A percentile compares a stretch with the other conserved stretches of the same genome.
Conservation (phyloP, 2,113 vertebrate species). For the Diglossa brunneiventris region DNA sequence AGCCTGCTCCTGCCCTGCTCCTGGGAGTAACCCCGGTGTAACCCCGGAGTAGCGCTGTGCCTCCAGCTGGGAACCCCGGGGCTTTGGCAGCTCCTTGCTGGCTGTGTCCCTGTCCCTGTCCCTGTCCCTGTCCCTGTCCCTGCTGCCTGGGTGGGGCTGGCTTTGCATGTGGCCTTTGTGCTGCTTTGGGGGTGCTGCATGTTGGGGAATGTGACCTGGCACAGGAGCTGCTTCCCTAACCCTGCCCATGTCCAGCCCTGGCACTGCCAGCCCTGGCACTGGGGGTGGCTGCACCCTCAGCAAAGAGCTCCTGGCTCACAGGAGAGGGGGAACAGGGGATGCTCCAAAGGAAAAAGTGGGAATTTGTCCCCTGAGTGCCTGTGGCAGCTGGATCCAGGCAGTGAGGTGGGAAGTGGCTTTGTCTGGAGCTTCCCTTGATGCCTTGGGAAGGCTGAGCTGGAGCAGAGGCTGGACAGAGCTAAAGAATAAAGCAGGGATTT, state of each 20-base stretch:
- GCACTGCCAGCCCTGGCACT: neutral
- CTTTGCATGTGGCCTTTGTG: neutral
- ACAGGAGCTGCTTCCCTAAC: neutral
- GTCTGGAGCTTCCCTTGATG: neutral
- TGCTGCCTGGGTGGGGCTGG: neutral
- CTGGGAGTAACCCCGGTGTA: neutral
- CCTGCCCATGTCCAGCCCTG: neutral
- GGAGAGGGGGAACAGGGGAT: neutral
- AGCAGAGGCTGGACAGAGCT: neutral
- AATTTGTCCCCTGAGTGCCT: neutral
- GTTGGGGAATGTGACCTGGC: fast-evolving
- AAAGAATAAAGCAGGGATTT: neutral
- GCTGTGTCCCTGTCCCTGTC: neutral
- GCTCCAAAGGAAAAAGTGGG: neutral
- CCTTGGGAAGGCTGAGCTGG: neutral
- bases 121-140: neutral
- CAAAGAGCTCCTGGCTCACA: neutral
- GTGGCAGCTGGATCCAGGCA: neutral
- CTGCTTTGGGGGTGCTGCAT: neutral
- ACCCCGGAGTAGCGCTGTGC: neutral
- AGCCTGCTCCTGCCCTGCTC: neutral
- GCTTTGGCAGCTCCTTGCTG: neutral
- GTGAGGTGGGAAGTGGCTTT: neutral
- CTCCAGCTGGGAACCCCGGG: neutral
- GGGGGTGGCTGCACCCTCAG: neutral